phyloP scores from a whole-genome alignment of 2,113 vertebrate genomes.

The Nothocercus julius region DNA sequence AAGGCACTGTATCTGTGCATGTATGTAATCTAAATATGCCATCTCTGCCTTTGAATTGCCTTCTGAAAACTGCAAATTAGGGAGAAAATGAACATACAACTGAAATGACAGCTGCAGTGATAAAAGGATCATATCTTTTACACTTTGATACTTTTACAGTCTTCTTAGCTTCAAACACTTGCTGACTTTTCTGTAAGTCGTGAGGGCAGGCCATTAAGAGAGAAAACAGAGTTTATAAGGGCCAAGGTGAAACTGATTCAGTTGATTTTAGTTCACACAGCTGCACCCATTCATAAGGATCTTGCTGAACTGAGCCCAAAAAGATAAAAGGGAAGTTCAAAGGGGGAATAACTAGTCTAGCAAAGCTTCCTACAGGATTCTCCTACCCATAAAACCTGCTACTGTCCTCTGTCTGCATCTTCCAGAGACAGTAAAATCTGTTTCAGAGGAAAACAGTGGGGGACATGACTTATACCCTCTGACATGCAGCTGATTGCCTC shows the following conservation, averaged over 20 bases:
- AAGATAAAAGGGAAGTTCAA: background rate
- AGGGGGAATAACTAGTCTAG: background rate
- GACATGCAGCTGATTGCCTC: background rate
- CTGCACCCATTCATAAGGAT: background rate
- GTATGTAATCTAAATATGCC: slow-evolving; percentile 38
- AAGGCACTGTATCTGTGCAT: background rate
- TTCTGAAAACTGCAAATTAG: slow-evolving; percentile 32
- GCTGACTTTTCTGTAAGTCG: background rate
- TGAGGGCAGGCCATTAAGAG: background rate
- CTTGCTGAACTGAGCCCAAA: background rate
- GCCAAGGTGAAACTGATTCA: background rate
- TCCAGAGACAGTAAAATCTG: background rate
- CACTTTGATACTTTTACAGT: background rate
- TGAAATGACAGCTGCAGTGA: background rate
- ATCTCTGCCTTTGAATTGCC: slow-evolving; percentile 27
- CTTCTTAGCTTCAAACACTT: background rate
- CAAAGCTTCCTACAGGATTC: background rate
- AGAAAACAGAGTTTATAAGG: background rate
- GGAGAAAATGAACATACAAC: slow-evolving; percentile 12
- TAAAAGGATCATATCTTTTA: background rate
- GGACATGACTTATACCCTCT: background rate
- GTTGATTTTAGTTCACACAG: background rate
- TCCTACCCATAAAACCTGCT: background rate
- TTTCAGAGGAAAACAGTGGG: background rate
- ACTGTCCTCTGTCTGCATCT: background rate